Evolutionary conservation across 2,888 invertebrate genomes (phyloP).

Genomic region (Caenorhabditis panamensis): DNA sequence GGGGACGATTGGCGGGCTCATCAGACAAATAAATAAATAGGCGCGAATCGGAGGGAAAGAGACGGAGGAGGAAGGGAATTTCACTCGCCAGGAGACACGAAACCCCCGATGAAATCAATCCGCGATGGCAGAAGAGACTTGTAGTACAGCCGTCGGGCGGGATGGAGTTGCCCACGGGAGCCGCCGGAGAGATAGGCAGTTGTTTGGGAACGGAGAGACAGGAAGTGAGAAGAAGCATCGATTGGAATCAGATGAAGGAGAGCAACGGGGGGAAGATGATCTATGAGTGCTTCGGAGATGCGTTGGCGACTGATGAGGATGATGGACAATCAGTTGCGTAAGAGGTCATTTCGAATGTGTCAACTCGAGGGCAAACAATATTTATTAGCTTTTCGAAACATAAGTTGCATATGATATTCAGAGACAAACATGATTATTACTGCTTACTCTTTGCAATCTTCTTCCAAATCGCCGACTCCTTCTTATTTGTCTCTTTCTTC

Average conservation of each 20-base stretch:
- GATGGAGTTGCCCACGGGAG: slow-evolving; percentile 7
- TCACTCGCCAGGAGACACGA: neutral
- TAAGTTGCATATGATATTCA: too few species aligned
- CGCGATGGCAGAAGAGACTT: slow-evolving; percentile 13
- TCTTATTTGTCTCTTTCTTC: slow-evolving; percentile 24
- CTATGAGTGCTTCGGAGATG: slow-evolving; percentile 17
- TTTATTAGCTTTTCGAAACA: neutral
- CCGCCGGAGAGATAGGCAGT: slow-evolving; percentile 2
- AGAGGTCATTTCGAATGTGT: slow-evolving; percentile 6
- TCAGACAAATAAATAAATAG: slow-evolving; percentile 19
- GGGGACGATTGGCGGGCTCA: neutral
- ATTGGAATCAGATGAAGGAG: slow-evolving; percentile 25
- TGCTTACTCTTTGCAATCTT: slow-evolving; percentile 3
- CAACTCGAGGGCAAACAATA: neutral
- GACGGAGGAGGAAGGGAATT: neutral
- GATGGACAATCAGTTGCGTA: slow-evolving; percentile 28
- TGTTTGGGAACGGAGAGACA: slow-evolving; percentile 1
- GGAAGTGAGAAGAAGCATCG: slow-evolving; percentile 15
- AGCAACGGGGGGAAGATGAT: slow-evolving; percentile 12
- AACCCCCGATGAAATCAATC: slow-evolving; percentile 15
- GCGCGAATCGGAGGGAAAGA: neutral
- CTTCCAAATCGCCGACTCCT: slow-evolving; percentile 37
- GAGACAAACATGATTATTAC: neutral
- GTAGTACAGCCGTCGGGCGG: slow-evolving; percentile 24
- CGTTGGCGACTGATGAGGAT: slow-evolving; percentile 23